These are phyloP conservation scores for Icerya purchasi DNA, from an alignment of 2,888 invertebrate genomes.

Conservation along the genomic window DNA sequence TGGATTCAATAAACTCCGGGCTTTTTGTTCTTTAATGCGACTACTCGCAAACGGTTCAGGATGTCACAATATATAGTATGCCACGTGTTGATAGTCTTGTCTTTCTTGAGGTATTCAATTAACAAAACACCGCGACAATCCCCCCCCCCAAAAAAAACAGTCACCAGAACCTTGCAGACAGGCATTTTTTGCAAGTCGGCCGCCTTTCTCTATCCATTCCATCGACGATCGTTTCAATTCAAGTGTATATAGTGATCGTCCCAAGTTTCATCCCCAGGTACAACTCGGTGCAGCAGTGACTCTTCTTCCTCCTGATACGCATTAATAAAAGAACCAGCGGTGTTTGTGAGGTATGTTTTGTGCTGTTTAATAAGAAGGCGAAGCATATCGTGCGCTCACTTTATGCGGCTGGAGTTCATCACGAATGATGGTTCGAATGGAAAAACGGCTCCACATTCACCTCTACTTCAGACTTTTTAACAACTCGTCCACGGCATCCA, in stretches of 20 bases:
- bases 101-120: conserved; percentile 10
- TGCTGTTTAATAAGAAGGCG: conserved; percentile 11
- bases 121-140: conserved; percentile 13
- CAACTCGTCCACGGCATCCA: not conserved
- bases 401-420: conserved; percentile 8
- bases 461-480: not conserved
- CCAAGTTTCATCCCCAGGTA: conserved; percentile 16
- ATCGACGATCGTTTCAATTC: conserved; percentile 13
- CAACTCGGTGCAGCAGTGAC: conserved; percentile 10
- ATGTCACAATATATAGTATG: conserved; percentile 10
- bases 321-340: conserved; percentile 9
- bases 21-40: conserved; percentile 8
- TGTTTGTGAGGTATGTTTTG: conserved; percentile 7
- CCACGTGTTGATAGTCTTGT: conserved; percentile 13
- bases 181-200: conserved; percentile 5
- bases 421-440: conserved; percentile 10
- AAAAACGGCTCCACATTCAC: conserved; percentile 1
- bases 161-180: conserved; percentile 13
- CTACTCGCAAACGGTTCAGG: conserved; percentile 3
- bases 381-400: conserved; percentile 14
- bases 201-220: too few species aligned
- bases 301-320: conserved; percentile 11
- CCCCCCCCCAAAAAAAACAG: conserved; percentile 16
- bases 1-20: too few species aligned
- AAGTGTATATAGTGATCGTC: conserved; percentile 12